Base-by-base conservation (phyloP, 2,888 invertebrate species). In the Tenthredo distinguenda region DNA sequence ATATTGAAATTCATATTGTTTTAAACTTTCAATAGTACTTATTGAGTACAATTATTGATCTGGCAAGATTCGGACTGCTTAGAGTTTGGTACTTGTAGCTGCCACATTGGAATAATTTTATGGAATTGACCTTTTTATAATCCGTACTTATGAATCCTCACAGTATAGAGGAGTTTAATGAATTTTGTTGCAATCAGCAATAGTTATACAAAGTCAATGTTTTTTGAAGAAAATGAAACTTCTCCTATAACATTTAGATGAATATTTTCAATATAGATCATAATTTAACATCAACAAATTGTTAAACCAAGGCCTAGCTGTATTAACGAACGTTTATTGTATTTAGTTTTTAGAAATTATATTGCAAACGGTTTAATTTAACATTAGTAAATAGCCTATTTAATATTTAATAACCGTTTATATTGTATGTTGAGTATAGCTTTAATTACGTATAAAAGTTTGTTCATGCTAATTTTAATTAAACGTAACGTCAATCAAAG, bases 371-470 rank as follows among this genome's bases (percentile, higher is more conserved):
- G 68, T 79, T 79, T 68, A 40, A 79, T 68, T 77, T 85, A 79
- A 79, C 77, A 79, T 85, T 77, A 79, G 84, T 34, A 74, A 84
- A 74, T 85, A 85, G 85, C 62, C 77, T 85, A 85, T 85, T 85
- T 85, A 85, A 85, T 85, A 85, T 85, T 79, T 79, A 85, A 77
- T 79, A 65, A 47, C 47, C 77, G 77, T 85, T 85, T 85, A 43
- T 85, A 76, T 77, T 79, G 77, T 85, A 85, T 79, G 76, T 84
- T 84, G 84, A 85, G 50, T 26, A 68, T 85, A 85, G 85, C 85
- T 85, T 85, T 85, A 85, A 85, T 85, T 85, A 50, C 62, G 68
- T 77, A 65, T 79, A 83, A 71, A 83, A n/a, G 10, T 15, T 76
- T 58, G 77, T 85, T 77, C 85, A 43, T 85, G 85, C 85, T 79